Evolutionary conservation across 2,888 invertebrate species (phyloP), one percentile per base, ranked within the genome.

Genomic region (Polia nebulosa): DNA sequence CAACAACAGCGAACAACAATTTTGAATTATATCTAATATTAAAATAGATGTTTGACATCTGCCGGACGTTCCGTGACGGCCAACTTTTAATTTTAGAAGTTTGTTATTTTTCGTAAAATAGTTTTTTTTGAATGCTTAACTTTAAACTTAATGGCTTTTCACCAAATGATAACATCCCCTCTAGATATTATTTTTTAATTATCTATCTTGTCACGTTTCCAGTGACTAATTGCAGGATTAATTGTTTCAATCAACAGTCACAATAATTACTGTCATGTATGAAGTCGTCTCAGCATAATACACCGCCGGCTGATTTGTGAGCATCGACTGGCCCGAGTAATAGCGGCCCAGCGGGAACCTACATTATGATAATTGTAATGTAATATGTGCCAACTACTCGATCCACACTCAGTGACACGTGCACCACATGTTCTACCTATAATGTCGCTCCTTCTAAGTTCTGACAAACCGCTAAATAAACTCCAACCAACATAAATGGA

Each of bases 391-490:
- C 51, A 56, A 44, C 25, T 8, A 11, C 15, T 20, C 41, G 4
- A 22, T 7, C 51, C 15, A 36, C 51, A 72, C 25, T 29, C 15
- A 39, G 27, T 17, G 8, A 22, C 25, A 20, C 17, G 32, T 36
- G 4, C 36, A 39, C 32, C 17, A 17, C 25, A 25, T 17, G 32
- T n/a, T 20, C 5, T 41, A 41, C 17, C 32, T 15, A 27, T 20
- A 36, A 7, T 20, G 41, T 34, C 34, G 41, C 39, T 49, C 9
- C 49, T 41, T 11, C 34, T 39, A 32, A 8, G 11, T 44, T 17
- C 32, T 56, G 59, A 56, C 49, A 29, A 59, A 51, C 44, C 39
- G 49, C 27, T 51, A 36, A 56, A 76, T 69, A 61, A 57, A 57
- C 47, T 53, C 17, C 45, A 39, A 52, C n/a, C 20, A n/a, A 62